Evolutionary conservation across 2,797 vertebrate genomes (phyloP), one percentile per base, ranked within the genome.

Genomic region (Anas capensis): DNA sequence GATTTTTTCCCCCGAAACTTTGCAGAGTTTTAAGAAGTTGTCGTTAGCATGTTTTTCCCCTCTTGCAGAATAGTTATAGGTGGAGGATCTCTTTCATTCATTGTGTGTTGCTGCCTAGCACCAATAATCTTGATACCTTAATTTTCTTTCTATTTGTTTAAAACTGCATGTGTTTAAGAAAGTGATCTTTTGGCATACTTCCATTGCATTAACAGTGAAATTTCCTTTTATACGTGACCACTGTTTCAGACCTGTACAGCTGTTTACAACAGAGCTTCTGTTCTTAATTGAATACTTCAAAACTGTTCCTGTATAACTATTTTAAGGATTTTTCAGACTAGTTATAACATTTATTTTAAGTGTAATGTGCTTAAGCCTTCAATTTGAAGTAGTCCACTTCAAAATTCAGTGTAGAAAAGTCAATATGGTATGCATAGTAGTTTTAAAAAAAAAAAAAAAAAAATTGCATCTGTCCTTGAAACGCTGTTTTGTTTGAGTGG

Each of bases 121-220:
- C 94, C 97, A 97, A 94, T 97, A 95, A 98, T 98, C 97, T 96
- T 96, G 97, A 95, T 97, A 96, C 93, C 88, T 97, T 97, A 93
- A 96, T 97, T 97, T 97, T 94, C 97, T 97, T 97, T 97, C 96
- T 97, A 96, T 97, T 97, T 97, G 94, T 96, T 97, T 97, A 96
- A 97, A 97, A 93, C 38, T 98, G 98, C 98, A 98, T 98, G 97
- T 98, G 95, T 98, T 92, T 97, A 97, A 97, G 97, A 97, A 93
- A 95, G 40, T 98, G 95, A 97, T 97, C 96, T 98, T 96, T 97
- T 97, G 95, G 98, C 97, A 97, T 97, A 98, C 97, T 97, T 98
- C 95, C 97, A 96, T 97, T 98, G 98, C 97, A 97, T 98, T 98
- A 98, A 98, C 97, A 98, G 98, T 97, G 96, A 98, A 73, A 97